These are phyloP conservation scores for Alosa alosa DNA, from an alignment of 2,113 vertebrate genomes.

Conservation along the genomic window DNA sequence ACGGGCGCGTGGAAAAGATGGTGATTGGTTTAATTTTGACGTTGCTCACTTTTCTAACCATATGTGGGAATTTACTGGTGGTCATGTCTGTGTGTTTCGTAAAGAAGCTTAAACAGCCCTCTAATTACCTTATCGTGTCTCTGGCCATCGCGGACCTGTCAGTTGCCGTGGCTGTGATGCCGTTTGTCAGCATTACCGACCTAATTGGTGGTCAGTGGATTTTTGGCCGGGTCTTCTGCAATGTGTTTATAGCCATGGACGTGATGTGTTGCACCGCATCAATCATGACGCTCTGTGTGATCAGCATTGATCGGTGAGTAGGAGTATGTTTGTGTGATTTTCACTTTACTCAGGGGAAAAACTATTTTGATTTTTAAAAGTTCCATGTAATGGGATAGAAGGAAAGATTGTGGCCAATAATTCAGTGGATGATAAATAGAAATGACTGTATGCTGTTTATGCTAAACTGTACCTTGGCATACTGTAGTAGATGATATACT, in stretches of 20 bases:
- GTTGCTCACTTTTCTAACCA: constrained; percentile 71
- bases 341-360: background rate
- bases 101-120: constrained; percentile 77
- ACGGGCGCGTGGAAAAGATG: constrained; percentile 71
- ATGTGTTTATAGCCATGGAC: constrained; percentile 79
- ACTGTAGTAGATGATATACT: background rate
- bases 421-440: too few relatives aligned
- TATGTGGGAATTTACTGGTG: constrained; percentile 73
- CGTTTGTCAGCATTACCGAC: constrained; percentile 79
- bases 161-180: constrained; percentile 76
- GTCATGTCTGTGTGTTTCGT: constrained; percentile 77
- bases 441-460: background rate
- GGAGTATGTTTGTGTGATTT: background rate
- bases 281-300: constrained; percentile 78
- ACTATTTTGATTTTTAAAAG: background rate
- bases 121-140: constrained; percentile 78
- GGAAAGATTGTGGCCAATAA: too few relatives aligned
- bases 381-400: too few relatives aligned
- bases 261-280: constrained; percentile 79
- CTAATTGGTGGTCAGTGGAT: constrained; percentile 77
- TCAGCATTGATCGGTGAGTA: constrained; percentile 78
- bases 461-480: background rate
- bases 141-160: constrained; percentile 73
- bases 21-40: constrained; percentile 72
- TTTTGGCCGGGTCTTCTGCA: constrained; percentile 77